phyloP scores from a whole-genome alignment of 2,888 invertebrate genomes.

The Eupithecia insigniata region DNA sequence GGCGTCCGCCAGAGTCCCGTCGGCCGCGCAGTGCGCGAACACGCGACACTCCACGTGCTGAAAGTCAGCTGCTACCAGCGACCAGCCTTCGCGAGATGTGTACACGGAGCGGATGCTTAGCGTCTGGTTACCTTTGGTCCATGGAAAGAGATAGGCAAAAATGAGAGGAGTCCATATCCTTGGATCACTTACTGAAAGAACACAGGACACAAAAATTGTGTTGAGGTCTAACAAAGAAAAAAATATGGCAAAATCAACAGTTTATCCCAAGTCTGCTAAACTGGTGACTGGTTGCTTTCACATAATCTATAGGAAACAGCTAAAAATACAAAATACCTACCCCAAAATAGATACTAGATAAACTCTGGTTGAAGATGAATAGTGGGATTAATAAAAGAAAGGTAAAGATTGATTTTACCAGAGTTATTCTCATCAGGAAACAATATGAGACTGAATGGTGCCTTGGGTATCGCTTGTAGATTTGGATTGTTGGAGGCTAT shows the following conservation, averaged over 20 bases:
- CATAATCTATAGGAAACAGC: too few species aligned
- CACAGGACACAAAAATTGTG: background rate
- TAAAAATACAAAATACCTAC: background rate
- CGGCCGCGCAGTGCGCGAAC: constrained; percentile 73
- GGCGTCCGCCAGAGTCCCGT: constrained; percentile 57
- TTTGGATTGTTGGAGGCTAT: constrained; percentile 78
- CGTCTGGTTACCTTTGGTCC: constrained; percentile 20
- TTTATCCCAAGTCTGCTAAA: too few species aligned
- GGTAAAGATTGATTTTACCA: constrained; percentile 39
- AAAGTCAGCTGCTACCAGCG: constrained; percentile 78
- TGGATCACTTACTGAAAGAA: background rate
- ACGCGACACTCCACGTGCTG: constrained; percentile 80
- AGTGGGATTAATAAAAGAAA: background rate
- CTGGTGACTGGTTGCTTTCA: too few species aligned
- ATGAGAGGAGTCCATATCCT: background rate
- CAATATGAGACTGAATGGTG: constrained; percentile 61
- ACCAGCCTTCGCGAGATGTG: constrained; percentile 55
- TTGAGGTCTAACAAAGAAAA: too few species aligned
- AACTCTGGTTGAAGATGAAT: background rate
- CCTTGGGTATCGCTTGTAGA: constrained; percentile 79
- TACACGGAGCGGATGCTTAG: constrained; percentile 69
- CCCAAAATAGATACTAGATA: background rate
- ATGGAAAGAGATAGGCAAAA: background rate
- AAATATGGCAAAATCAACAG: too few species aligned
- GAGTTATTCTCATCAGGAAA: constrained; percentile 50